phyloP scores from a whole-genome alignment of 2,797 vertebrate genomes.

The Emydoidea blandingii region DNA sequence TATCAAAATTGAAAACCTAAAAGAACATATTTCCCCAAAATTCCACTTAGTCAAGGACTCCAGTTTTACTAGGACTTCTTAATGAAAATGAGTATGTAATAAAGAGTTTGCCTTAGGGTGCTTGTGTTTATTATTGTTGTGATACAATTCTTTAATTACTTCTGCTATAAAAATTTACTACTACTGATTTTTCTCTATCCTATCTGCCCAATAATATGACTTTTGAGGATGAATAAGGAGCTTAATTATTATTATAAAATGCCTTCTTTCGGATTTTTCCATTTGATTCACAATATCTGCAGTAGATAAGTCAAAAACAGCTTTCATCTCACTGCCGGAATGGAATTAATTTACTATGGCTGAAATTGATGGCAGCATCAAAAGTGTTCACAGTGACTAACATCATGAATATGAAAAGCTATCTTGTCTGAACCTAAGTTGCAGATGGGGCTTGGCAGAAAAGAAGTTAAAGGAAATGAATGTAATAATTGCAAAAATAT shows the following conservation, averaged over 20 bases:
- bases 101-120: neutral
- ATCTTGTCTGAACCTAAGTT: neutral
- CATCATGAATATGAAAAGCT: slow-evolving; percentile 50
- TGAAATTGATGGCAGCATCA: slow-evolving; percentile 46
- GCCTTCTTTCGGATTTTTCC: neutral
- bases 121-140: slow-evolving; percentile 3
- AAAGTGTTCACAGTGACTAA: slow-evolving; percentile 45
- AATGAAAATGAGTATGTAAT: slow-evolving; percentile 25
- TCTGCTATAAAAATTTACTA: slow-evolving; percentile 18
- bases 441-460: slow-evolving; percentile 67
- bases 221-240: slow-evolving; percentile 21
- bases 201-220: slow-evolving; percentile 21
- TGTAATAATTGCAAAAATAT: slow-evolving; percentile 50
- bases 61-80: neutral
- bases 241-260: slow-evolving; percentile 44
- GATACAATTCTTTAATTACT: slow-evolving; percentile 42
- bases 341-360: slow-evolving; percentile 41
- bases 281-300: slow-evolving; percentile 36
- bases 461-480: slow-evolving; percentile 63
- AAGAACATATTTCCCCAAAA: neutral
- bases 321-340: slow-evolving; percentile 27
- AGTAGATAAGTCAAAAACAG: slow-evolving; percentile 15
- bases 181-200: slow-evolving; percentile 1
- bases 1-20: neutral
- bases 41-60: slow-evolving; percentile 15